These are phyloP conservation scores for Drosophila ohnishii DNA, from an alignment of 1,140 invertebrate genomes.

Conservation along the genomic window DNA sequence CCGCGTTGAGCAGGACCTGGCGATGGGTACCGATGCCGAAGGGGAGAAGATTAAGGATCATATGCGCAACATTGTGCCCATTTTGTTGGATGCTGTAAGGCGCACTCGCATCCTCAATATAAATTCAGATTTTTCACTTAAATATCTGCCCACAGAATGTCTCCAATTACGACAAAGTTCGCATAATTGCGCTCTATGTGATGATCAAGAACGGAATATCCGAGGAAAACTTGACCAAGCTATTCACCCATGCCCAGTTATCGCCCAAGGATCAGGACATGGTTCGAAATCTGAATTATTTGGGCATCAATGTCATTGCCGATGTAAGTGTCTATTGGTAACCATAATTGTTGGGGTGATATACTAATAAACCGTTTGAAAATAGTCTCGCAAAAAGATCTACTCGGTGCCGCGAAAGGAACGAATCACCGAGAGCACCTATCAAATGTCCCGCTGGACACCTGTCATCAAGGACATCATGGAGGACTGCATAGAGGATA, in stretches of 20 bases:
- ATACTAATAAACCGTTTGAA: background rate
- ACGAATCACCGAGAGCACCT: conserved; percentile 98
- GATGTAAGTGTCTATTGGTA: conserved; percentile 84
- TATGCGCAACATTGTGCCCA: conserved; percentile 99
- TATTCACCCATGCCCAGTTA: conserved; percentile 99
- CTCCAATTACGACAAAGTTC: conserved; percentile 97
- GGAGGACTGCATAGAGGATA: conserved; percentile 99
- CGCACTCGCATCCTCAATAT: background rate
- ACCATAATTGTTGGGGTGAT: too few species aligned
- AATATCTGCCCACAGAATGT: conserved; percentile 84
- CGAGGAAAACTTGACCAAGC: conserved; percentile 98
- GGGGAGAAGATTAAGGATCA: conserved; percentile 99
- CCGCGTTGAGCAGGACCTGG: conserved; percentile 99
- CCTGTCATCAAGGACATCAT: conserved; percentile 97
- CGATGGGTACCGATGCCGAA: conserved; percentile 98
- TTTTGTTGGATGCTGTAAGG: conserved; percentile 90
- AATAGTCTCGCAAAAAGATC: conserved; percentile 90
- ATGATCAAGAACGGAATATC: conserved; percentile 99
- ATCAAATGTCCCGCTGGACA: conserved; percentile 99
- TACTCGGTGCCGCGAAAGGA: conserved; percentile 96
- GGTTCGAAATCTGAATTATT: conserved; percentile 96
- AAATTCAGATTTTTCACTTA: background rate
- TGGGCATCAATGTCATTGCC: conserved; percentile 96
- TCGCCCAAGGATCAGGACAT: conserved; percentile 95
- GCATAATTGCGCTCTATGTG: conserved; percentile 98